These are phyloP conservation scores for Aplocera efformata DNA, from an alignment of 2,888 invertebrate species.

Conservation along the genomic window DNA sequence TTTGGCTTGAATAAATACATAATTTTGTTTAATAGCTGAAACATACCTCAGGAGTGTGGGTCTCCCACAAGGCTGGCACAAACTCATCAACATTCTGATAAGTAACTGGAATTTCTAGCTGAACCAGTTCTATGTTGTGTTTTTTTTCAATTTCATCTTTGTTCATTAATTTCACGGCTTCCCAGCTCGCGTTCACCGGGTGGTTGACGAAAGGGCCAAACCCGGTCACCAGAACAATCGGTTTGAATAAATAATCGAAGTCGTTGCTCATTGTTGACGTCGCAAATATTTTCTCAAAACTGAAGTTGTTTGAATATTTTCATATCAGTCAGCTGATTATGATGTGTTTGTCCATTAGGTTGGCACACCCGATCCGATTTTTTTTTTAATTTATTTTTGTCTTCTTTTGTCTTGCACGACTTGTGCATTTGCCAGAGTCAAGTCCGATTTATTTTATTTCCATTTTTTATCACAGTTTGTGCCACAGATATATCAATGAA, in stretches of 20 bases:
- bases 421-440: too few species aligned
- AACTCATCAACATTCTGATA: slow-evolving; percentile 84
- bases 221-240: slow-evolving; percentile 83
- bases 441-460: too few species aligned
- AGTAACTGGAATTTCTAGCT: slow-evolving; percentile 84
- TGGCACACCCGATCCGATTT: not conserved
- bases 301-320: too few species aligned
- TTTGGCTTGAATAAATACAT: too few species aligned
- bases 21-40: too few species aligned
- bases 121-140: slow-evolving; percentile 55
- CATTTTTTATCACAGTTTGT: too few species aligned
- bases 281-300: not conserved
- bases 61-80: slow-evolving; percentile 85
- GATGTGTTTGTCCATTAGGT: too few species aligned
- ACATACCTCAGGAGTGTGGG: slow-evolving; percentile 85
- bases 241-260: slow-evolving; percentile 50
- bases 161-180: slow-evolving; percentile 84
- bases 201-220: slow-evolving; percentile 90
- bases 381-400: too few species aligned
- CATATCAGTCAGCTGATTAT: slow-evolving; percentile 58
- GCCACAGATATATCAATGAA: too few species aligned
- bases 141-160: slow-evolving; percentile 75
- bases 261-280: slow-evolving; percentile 40
- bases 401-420: too few species aligned
- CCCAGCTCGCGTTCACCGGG: slow-evolving; percentile 90